Percentiles rank a stretch among this genome's conserved stretches.
Evolutionary conservation across 2,888 invertebrate genomes (phyloP).

Genomic region (Melanostoma mellinum): DNA sequence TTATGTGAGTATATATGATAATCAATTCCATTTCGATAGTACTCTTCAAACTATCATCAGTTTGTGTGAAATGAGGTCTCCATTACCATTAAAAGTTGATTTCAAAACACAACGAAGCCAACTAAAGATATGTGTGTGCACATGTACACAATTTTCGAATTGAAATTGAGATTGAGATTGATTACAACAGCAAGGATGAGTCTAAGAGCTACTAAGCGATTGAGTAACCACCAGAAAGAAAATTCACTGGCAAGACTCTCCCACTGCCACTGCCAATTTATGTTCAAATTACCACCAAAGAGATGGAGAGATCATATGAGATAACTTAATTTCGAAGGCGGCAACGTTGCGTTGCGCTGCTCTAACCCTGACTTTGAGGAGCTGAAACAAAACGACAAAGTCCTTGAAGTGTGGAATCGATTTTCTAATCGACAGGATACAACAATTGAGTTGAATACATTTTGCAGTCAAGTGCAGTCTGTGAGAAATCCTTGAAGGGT

Average conservation of each 20-base stretch:
- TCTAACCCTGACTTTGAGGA: slow-evolving; percentile 31
- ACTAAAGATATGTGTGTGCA: too few species aligned
- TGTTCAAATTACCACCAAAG: neutral
- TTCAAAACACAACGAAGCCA: slow-evolving; percentile 52
- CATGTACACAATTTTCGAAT: slow-evolving; percentile 33
- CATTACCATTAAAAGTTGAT: slow-evolving; percentile 57
- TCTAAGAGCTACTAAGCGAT: slow-evolving; percentile 42
- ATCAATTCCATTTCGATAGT: slow-evolving; percentile 30
- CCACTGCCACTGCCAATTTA: neutral
- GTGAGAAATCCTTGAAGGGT: slow-evolving; percentile 2
- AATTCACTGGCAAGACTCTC: slow-evolving; percentile 1
- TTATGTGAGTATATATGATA: slow-evolving; percentile 15
- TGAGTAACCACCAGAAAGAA: neutral
- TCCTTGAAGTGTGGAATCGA: slow-evolving; percentile 68
- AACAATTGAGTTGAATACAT: slow-evolving; percentile 39
- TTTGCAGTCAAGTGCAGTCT: slow-evolving; percentile 57
- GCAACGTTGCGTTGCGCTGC: neutral
- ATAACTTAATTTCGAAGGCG: slow-evolving; percentile 21
- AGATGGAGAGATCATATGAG: neutral
- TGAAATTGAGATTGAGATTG: slow-evolving; percentile 60
- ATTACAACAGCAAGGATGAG: neutral
- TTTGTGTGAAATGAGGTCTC: slow-evolving; percentile 12
- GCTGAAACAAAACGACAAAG: slow-evolving; percentile 30
- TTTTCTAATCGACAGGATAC: slow-evolving; percentile 57
- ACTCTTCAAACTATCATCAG: slow-evolving; percentile 26